Evolutionary conservation across 2,888 invertebrate genomes (phyloP), one percentile per base, ranked within the genome.

Genomic region (Limnephilus auricula): DNA sequence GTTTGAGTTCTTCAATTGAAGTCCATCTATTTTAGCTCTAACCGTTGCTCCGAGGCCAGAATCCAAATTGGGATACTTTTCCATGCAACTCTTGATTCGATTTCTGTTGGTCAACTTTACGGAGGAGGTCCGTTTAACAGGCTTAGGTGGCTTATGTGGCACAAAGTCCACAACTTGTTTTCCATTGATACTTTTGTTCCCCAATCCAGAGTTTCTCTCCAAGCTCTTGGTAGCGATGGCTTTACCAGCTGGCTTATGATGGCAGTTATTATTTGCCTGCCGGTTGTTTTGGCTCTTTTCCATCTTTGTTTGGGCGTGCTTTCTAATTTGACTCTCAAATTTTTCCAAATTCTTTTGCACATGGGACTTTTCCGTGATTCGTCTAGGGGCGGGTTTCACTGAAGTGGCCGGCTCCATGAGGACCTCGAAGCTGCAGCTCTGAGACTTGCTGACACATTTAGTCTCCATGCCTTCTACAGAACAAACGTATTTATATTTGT

Each of bases 141-240:
- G 97, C 94, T 97, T 97, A 0, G 97, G 98, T 0, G 97, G 98
- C 93, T 98, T 98, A 93, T 98, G 97, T 0, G 97, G 97, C 0
- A 97, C 97, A 94, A 96, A 96, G 89, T 96, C 96, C 95, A 96
- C 96, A 1, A 95, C 95, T 34, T 95, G 95, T 94, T 96, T 96
- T 12, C 94, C 94, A 91, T 95, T 95, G 92, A 95, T 95, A 93
- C 95, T 95, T 90, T 95, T 96, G 88, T 80, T 92, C 9, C 92
- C 90, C 91, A 95, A 95, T 0, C 95, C 95, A 0, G 95, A 95
- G 83, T 95, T 95, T 93, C 96, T 94, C 94, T 96, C 96, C 13
- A 96, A 94, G 92, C 96, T 96, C 89, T 96, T 96, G 10, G 95
- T 95, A 13, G 94, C 94, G 92, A 95, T 95, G 92, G 95, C 95